Evolutionary conservation across 2,797 vertebrate species (phyloP), one percentile per base, ranked within the genome.

Genomic region (Microctenopoma lineatum): DNA sequence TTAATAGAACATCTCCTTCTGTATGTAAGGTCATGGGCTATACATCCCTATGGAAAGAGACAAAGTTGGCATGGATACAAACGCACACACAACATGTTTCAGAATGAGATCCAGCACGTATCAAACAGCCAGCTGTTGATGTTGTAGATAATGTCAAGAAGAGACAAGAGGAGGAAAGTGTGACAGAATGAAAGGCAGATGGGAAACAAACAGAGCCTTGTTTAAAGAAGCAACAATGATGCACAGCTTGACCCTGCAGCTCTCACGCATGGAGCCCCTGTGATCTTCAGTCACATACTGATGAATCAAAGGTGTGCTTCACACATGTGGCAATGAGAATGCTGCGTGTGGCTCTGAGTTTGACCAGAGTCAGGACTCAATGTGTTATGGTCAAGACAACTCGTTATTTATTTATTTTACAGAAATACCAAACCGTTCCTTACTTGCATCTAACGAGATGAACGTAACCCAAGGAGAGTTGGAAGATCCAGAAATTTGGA

Each of bases 251-350:
- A 41, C 54, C 61, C 48, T 46, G 18, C 4, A 44, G 71, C 66
- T 70, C 71, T 63, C 34, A 26, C 68, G 48, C 56, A 27, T 2
- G 29, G 56, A 75, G 59, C 56, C 70, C 42, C 57, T 69, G 52
- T 70, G 48, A 54, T 56, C 60, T 64, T 80, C 57, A 79, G 36
- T 77, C 79, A 67, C 29, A 46, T 12, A 9, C 48, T 15, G 52
- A 70, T 36, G 51, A 60, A 62, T 79, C 79, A 85, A 85, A 84
- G 72, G 25, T 13, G 0, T 3, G 57, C 39, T 18, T 50, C 16
- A 45, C 59, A 52, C 51, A 56, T 16, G 21, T 2, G n/a, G 48
- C 52, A 51, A 14, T 26, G 59, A 13, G 38, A 44, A 58, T 4
- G 1, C 44, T 7, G 34, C 12, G 46, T 7, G 32, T 38, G 51